Evolutionary conservation across 2,113 vertebrate genomes (phyloP).

Genomic region (Leptobrachium ailaonicum): DNA sequence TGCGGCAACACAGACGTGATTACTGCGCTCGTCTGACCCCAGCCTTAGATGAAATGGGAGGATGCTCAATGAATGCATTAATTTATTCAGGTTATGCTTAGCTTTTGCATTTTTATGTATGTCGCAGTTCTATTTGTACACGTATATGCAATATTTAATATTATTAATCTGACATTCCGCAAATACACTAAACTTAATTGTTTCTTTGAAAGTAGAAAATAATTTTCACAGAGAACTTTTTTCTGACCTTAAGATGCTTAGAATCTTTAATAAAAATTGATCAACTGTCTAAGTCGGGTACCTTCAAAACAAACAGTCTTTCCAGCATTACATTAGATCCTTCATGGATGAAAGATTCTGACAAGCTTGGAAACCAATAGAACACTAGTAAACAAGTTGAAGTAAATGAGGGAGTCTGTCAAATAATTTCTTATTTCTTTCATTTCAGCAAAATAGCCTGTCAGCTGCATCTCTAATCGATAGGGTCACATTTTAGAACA

Average conservation of each 20-base stretch:
- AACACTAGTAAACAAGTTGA: slow-evolving; percentile 30
- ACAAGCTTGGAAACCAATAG: slow-evolving; percentile 22
- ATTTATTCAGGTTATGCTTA: too few species aligned
- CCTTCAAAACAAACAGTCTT: slow-evolving; percentile 36
- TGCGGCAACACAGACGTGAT: too few species aligned
- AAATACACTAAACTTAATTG: too few species aligned
- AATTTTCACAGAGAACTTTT: slow-evolving; percentile 18
- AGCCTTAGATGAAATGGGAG: too few species aligned
- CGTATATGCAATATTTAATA: too few species aligned
- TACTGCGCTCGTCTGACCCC: too few species aligned
- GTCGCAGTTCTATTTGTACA: too few species aligned
- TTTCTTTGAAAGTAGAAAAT: neutral
- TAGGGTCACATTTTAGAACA: too few species aligned
- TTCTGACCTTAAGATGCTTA: slow-evolving; percentile 30
- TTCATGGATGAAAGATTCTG: slow-evolving; percentile 21
- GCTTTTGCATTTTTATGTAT: too few species aligned
- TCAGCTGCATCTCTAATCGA: too few species aligned
- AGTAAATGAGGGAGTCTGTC: slow-evolving; percentile 38
- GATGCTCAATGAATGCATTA: too few species aligned
- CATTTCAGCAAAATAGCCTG: neutral
- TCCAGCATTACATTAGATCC: slow-evolving; percentile 28
- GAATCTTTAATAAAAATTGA: slow-evolving; percentile 41
- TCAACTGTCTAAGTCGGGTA: slow-evolving; percentile 35
- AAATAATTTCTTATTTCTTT: slow-evolving; percentile 19
- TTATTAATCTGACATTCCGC: too few species aligned